phyloP scores from a whole-genome alignment of 2,113 vertebrate genomes.

The Pachycephala philippinensis region DNA sequence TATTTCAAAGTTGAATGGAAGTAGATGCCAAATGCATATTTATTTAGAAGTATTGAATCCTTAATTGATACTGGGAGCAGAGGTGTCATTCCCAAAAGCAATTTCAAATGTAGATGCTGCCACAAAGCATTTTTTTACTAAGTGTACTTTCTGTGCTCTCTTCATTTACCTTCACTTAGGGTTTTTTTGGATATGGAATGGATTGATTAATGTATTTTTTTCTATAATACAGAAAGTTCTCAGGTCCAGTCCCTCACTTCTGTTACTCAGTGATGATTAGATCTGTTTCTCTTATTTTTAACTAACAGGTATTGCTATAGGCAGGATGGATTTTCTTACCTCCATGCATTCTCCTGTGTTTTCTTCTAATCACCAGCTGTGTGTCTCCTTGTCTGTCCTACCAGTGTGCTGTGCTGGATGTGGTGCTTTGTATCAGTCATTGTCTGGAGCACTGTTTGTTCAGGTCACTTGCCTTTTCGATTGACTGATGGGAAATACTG shows the following conservation, averaged over 20 bases:
- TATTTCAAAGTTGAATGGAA: not conserved
- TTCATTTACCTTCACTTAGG: not conserved
- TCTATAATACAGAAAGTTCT: not conserved
- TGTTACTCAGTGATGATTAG: not conserved
- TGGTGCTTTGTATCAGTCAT: not conserved
- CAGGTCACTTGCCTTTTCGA: not conserved
- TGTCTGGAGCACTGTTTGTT: not conserved
- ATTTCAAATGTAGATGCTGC: not conserved
- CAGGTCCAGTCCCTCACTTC: not conserved
- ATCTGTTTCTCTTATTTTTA: not conserved
- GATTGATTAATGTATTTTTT: not conserved
- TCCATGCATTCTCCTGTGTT: not conserved
- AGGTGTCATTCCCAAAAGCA: constrained; percentile 1
- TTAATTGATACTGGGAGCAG: not conserved
- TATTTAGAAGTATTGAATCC: not conserved
- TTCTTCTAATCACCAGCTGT: not conserved
- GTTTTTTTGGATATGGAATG: not conserved
- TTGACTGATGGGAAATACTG: not conserved
- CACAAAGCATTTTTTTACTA: not conserved
- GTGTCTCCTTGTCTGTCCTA: not conserved
- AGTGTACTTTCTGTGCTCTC: not conserved
- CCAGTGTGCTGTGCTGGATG: not conserved
- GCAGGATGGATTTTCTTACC: not conserved
- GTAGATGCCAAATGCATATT: not conserved
- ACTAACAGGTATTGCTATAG: not conserved